Base-by-base conservation (phyloP, 2,113 vertebrate species). In the Antechinus stuartii region DNA sequence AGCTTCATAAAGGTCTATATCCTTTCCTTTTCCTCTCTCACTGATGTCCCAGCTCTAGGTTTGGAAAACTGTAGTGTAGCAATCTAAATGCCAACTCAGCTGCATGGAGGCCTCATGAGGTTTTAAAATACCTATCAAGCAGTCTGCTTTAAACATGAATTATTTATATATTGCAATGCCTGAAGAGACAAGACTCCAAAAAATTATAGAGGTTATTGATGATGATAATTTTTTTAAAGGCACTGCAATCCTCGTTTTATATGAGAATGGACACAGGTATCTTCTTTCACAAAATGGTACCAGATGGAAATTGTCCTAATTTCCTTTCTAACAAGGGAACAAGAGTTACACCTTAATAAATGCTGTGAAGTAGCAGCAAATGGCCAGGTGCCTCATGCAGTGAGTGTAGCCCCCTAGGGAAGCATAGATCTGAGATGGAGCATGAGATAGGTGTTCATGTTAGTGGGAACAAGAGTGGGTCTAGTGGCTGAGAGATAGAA, bases 261-360 rank as follows among this genome's bases (percentile, higher is more conserved):
- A 76, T 19, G 1, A 16, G 16, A 30, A n/a, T 76, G 35, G 61
- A 14, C 61, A 30, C 35, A 76, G 61, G 14, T 42, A 26, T 84
- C 68, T 84, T 84, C n/a, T 84, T 84, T 84, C 68, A 84, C n/a
- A 76, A 42, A 94, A 61, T 26, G 46, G 84, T 96, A 46, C 46
- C 2, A 57, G 61, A 56, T 11, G 92, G 89, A 94, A 94, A 57
- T 27, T 94, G 16, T 12, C 10, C 54, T 30, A 46, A 50, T 25
- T 53, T n/a, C 16, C 10, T 49, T 27, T 11, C 2, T 91, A 23
- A 42, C 30, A 49, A 5, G 12, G 12, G 35, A 92, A 50, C 27
- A 68, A 26, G n/a, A 24, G 54, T 50, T 49, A 24, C 14, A 8
- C 19, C 52, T 91, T 35, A 50, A 25, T 26, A 68, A 55, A 46